phyloP scores from a whole-genome alignment of 2,113 vertebrate genomes.

The Daphoenositta chrysoptera region DNA sequence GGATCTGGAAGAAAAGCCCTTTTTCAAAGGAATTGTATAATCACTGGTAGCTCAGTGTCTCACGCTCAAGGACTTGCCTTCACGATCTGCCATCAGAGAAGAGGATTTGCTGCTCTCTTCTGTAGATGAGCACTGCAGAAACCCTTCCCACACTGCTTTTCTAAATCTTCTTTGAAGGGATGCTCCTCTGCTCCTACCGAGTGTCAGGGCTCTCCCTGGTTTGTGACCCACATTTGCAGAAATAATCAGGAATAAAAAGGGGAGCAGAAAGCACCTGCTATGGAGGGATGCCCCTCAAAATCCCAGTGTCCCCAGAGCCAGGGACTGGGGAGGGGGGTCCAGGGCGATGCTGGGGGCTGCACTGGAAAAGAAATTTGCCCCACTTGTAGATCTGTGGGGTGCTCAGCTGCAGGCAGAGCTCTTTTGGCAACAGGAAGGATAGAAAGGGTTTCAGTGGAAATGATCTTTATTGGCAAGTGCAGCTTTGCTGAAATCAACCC shows the following conservation, averaged over 20 bases:
- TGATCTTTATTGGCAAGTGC: not conserved
- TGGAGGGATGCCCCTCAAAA: not conserved
- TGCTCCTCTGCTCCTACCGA: not conserved
- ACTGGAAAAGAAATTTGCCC: not conserved
- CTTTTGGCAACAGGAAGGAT: not conserved
- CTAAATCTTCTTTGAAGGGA: not conserved
- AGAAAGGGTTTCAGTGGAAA: not conserved
- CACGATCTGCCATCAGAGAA: not conserved
- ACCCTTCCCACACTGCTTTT: not conserved
- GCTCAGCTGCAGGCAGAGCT: not conserved
- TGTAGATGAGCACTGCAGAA: not conserved
- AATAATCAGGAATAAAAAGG: not conserved
- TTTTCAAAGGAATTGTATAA: conserved; percentile 29
- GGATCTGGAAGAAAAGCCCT: not conserved
- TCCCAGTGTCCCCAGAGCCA: not conserved
- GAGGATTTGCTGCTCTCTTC: conserved; percentile 36
- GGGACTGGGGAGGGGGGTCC: not conserved
- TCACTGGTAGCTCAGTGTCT: not conserved
- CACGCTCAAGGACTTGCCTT: not conserved
- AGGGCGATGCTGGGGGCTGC: rapidly evolving
- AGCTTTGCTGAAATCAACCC: not conserved
- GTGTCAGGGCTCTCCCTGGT: not conserved
- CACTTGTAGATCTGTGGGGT: not conserved
- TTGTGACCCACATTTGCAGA: not conserved
- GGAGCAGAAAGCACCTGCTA: not conserved